Base-by-base conservation (phyloP, 2,797 vertebrate species). In the Schizopygopsis pylzovi region DNA sequence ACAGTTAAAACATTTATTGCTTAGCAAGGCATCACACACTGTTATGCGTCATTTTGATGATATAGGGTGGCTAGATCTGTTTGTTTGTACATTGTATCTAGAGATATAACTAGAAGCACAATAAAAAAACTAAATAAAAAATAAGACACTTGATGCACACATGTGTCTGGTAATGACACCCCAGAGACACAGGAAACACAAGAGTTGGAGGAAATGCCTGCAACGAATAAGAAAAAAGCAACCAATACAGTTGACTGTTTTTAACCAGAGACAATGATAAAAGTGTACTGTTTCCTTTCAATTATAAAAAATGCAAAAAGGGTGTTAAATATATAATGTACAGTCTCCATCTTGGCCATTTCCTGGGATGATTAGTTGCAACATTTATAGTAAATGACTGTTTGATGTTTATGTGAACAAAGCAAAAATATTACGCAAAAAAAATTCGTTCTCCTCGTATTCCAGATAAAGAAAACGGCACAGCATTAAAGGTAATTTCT, bases 121-220 rank as follows among this genome's bases (percentile, higher is more conserved):
- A 76, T 47, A 11, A 49, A 22, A 11, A 54, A 76, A 28, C 20
- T 5, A 47, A 11, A 16, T 2, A 3, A 9, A 18, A 73, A 47
- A 25, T 15, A 72, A 25, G 25, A 16, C 43, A 16, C 43, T 12
- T 18, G 5, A 33, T 61, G 59, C 5, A 52, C 56, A n/a, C 54
- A 56, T 25, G 56, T 79, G 77, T 63, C 4, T 45, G 15, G 43
- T 63, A 79, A 45, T 1, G 15, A 79, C 2, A 10, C 54, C 77
- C 77, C 7, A 63, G 77, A 45, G 77, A 79, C 77, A 79, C 22
- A 28, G 56, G 22, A 63, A 79, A 63, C n/a, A 63, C 56, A 28
- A 59, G 39, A 63, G 56, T 22, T 45, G 56, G 39, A 63, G 77
- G 77, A 79, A 63, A 63, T 79, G n/a, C 39, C 54, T 25, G 56